These are phyloP conservation scores for Bubo bubo DNA, from an alignment of 2,113 vertebrate genomes.

Conservation along the genomic window DNA sequence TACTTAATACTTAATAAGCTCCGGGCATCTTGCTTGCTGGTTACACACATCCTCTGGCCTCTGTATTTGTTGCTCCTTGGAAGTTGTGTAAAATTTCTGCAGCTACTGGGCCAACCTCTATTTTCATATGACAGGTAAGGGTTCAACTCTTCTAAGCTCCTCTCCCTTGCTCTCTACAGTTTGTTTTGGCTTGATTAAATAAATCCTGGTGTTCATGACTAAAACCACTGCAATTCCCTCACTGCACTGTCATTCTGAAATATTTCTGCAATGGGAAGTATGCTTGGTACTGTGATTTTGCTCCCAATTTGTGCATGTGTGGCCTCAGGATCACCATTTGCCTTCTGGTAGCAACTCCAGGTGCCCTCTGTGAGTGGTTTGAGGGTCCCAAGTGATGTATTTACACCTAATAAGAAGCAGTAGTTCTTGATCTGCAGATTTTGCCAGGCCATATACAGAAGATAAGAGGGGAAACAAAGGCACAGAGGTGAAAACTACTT, in stretches of 20 bases:
- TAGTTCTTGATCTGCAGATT: background rate
- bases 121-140: background rate
- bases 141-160: background rate
- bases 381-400: fast-evolving
- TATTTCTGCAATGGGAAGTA: background rate
- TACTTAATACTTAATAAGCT: background rate
- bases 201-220: background rate
- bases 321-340: background rate
- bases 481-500: background rate
- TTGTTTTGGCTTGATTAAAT: background rate
- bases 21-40: background rate
- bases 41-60: background rate
- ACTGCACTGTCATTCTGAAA: background rate
- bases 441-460: background rate
- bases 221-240: background rate
- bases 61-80: background rate
- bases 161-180: background rate
- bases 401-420: background rate
- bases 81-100: background rate
- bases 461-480: background rate
- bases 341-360: background rate
- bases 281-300: background rate
- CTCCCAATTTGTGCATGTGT: fast-evolving
- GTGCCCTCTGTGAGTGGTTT: background rate
- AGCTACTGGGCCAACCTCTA: fast-evolving